A percentile compares a stretch with the other conserved stretches of the same genome.
These are phyloP conservation scores for Cynopterus sphinx DNA, from an alignment of 2,797 vertebrate species.

Conservation along the genomic window DNA sequence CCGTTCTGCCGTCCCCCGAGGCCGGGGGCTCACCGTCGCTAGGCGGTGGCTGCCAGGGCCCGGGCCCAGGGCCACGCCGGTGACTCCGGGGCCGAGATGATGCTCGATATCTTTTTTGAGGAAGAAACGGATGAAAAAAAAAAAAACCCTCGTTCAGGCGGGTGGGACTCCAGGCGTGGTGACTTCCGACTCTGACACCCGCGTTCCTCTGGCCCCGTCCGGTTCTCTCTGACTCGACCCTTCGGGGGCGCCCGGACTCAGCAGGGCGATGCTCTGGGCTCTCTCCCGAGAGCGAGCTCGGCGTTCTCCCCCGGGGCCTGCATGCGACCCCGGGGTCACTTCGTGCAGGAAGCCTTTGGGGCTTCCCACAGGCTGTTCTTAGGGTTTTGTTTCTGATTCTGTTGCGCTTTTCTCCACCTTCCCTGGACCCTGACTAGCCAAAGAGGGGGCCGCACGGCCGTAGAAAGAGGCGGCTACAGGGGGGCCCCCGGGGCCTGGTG, in stretches of 20 bases:
- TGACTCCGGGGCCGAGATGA: accelerated
- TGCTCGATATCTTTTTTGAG: accelerated
- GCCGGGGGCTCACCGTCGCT: background rate
- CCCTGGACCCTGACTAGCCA: background rate
- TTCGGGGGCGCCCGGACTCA: background rate
- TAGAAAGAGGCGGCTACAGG: background rate
- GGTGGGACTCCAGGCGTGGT: accelerated
- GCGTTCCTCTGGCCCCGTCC: background rate
- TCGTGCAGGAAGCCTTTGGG: background rate
- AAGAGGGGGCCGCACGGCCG: accelerated
- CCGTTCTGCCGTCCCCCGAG: background rate
- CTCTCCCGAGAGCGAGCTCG: background rate
- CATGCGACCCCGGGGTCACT: background rate
- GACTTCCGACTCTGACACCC: background rate
- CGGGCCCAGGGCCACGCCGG: accelerated
- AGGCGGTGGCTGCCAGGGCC: background rate
- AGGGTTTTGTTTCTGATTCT: background rate
- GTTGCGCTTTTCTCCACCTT: background rate
- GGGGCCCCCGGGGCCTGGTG: accelerated
- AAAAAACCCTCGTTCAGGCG: background rate
- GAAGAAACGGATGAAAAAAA: background rate
- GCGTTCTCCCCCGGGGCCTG: background rate
- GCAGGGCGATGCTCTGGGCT: accelerated
- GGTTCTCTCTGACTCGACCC: background rate
- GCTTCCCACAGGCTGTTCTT: background rate